Evolutionary conservation across 1,140 invertebrate genomes (phyloP).

Genomic region (Nylanderia fulva): DNA sequence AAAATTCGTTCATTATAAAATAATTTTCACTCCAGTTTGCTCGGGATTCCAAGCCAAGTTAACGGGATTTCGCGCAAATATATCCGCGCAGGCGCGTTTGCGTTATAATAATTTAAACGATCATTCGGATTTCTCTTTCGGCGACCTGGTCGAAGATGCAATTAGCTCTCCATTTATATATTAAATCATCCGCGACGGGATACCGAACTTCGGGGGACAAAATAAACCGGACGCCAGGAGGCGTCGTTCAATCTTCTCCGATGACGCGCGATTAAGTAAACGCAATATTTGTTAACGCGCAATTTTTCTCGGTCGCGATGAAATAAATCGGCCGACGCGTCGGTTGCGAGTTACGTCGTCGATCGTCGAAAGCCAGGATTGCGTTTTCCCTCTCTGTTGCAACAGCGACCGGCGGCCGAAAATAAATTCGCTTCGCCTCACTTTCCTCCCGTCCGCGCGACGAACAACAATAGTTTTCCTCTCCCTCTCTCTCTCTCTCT

Average conservation of each 20-base stretch:
- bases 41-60: not conserved
- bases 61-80: not conserved
- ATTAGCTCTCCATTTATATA: slow-evolving; percentile 2
- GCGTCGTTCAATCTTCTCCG: not conserved
- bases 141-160: not conserved
- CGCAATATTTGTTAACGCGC: no score
- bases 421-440: slow-evolving; percentile 26
- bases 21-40: slow-evolving; percentile 5
- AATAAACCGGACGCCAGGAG: not conserved
- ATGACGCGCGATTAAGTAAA: not conserved
- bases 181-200: not conserved
- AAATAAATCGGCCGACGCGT: no score
- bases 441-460: not conserved
- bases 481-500: no score
- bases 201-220: not conserved
- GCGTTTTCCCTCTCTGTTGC: slow-evolving; percentile 25
- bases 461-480: slow-evolving; percentile 17
- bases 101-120: slow-evolving; percentile 17
- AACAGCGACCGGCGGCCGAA: not conserved
- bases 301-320: no score
- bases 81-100: not conserved
- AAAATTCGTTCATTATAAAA: slow-evolving; percentile 48
- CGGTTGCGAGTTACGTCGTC: not conserved
- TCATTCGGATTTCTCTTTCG: not conserved
- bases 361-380: not conserved